phyloP scores from a whole-genome alignment of 2,797 vertebrate genomes.

The Eidolon dupreanum region DNA sequence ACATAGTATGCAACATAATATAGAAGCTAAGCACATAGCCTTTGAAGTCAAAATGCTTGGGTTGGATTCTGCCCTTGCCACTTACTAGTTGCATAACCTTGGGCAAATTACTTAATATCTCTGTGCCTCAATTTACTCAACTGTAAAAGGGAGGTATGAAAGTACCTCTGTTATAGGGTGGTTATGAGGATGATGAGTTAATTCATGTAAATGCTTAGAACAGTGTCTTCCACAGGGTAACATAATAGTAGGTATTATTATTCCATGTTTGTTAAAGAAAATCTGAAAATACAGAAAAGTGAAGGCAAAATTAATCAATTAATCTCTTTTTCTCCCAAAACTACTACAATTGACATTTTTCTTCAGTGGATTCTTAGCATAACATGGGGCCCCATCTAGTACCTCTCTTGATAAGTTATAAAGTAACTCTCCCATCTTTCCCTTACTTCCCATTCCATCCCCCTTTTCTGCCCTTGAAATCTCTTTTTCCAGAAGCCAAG shows the following conservation, averaged over 20 bases:
- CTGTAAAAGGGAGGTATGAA: background rate
- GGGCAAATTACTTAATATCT: background rate
- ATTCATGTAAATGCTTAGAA: background rate
- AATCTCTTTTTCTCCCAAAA: slow-evolving; percentile 11
- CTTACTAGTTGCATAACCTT: background rate
- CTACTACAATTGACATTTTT: slow-evolving; percentile 51
- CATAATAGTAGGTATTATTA: background rate
- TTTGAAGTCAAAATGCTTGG: background rate
- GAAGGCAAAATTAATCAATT: slow-evolving; percentile 3
- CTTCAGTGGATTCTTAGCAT: slow-evolving; percentile 31
- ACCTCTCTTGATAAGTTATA: slow-evolving; percentile 21
- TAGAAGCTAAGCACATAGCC: too few species aligned
- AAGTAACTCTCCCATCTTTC: background rate
- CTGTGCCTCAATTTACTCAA: background rate
- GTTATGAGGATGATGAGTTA: background rate
- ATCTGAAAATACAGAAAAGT: slow-evolving; percentile 14
- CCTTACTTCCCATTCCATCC: too few species aligned
- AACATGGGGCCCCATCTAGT: slow-evolving; percentile 16
- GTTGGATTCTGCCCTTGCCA: too few species aligned
- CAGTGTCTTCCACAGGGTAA: background rate
- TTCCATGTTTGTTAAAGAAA: background rate
- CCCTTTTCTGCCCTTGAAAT: background rate
- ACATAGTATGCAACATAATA: background rate
- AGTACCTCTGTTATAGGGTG: background rate
- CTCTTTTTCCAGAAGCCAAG: background rate